Base-by-base conservation (phyloP, 2,888 invertebrate species). In the Catonia carolina region DNA sequence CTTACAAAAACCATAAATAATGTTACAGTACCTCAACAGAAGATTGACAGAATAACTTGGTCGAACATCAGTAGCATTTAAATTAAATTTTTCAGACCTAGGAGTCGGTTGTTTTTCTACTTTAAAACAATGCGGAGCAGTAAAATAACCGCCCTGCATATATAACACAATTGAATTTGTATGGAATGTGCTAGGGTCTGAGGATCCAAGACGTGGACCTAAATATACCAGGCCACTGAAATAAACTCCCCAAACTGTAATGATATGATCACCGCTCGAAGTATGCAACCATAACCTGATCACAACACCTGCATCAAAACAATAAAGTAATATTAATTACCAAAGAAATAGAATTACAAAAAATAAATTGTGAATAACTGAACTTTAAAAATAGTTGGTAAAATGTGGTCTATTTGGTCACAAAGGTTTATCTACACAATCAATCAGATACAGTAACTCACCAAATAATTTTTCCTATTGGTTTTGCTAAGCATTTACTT, bases 81-180 rank as follows among this genome's bases (percentile, higher is more conserved):
- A 78, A 62, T 73, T 78, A 12, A 81, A 67, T 6, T 76, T 73
- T 61, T 77, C 67, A 62, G 64, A 62, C 75, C 76, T 73, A 35
- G 69, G 69, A 2, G 70, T 72, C 36, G 69, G 67, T 20, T 66
- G 60, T 61, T 63, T 53, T 49, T 65, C 64, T 37, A 63, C 62
- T 35, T 61, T 41, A 39, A 67, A 63, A 75, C 74, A 75, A 64
- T 75, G 73, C 15, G 74, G 70, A 62, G 78, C 77, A 36, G 87
- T 86, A 70, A 93, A 95, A 68, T 83, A 89, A 2, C 92, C 92
- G 35, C 90, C 91, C 61, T 86, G 86, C 79, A 94, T 83, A 75
- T 88, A 85, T 72, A 95, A 90, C 65, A 95, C 83, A 65, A 92
- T 73, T 42, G 88, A 83, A 70, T 88, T 84, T 47, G 79, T 75